These are phyloP conservation scores for Pandion haliaetus DNA, from an alignment of 2,113 vertebrate genomes.

Conservation along the genomic window DNA sequence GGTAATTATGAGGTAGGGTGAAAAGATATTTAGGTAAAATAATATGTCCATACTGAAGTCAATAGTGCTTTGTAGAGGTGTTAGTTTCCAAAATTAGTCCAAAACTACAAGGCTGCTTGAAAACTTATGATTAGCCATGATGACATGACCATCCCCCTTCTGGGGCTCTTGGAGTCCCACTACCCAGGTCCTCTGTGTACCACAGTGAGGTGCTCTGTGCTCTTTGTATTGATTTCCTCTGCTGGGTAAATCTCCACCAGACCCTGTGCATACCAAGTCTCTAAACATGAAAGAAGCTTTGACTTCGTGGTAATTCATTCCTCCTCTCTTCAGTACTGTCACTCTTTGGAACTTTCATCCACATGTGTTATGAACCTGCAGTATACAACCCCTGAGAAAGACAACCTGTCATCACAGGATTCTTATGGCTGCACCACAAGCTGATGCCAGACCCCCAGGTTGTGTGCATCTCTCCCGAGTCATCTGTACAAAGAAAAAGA, in stretches of 20 bases:
- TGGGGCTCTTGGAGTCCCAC: neutral
- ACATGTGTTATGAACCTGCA: neutral
- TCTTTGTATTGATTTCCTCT: neutral
- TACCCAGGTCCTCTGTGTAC: fast-evolving
- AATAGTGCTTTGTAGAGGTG: neutral
- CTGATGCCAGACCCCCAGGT: neutral
- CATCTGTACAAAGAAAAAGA: neutral
- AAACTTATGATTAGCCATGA: neutral
- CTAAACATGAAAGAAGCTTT: neutral
- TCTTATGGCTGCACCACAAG: neutral
- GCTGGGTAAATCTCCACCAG: neutral
- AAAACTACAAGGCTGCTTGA: neutral
- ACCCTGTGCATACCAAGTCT: neutral
- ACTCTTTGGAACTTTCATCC: neutral
- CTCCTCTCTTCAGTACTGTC: neutral
- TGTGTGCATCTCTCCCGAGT: neutral
- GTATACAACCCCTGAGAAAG: neutral
- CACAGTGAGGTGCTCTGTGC: neutral
- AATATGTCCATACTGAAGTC: too few species aligned
- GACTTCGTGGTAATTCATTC: neutral
- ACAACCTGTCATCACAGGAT: neutral
- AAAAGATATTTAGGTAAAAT: neutral
- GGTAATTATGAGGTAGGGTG: fast-evolving
- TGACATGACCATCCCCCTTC: neutral
- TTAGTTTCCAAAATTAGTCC: neutral